Evolutionary conservation across 1,140 invertebrate genomes (phyloP).

Genomic region (Zaprionus taronus): DNA sequence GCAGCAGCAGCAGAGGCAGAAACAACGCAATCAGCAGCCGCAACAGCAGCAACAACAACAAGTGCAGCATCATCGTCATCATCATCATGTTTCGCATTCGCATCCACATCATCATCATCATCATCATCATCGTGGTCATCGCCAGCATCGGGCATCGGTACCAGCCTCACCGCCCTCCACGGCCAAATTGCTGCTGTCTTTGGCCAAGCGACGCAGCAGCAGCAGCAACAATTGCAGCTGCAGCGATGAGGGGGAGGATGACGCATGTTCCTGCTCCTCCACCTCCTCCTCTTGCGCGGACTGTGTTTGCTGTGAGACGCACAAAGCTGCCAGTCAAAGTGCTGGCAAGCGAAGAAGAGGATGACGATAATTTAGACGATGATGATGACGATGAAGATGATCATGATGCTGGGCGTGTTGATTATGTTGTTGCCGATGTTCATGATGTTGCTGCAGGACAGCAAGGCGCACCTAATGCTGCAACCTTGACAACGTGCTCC

Average conservation of each 20-base stretch:
- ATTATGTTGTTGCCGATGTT: constrained; percentile 17
- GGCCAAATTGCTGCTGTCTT: constrained; percentile 67
- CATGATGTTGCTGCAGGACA: constrained; percentile 21
- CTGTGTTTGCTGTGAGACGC: constrained; percentile 36
- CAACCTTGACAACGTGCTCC: constrained; percentile 34
- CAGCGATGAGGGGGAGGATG: constrained; percentile 39
- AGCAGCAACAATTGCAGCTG: constrained; percentile 47
- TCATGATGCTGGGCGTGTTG: background rate
- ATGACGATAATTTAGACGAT: constrained; percentile 1
- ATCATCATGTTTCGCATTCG: constrained; percentile 9
- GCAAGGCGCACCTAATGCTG: constrained; percentile 14
- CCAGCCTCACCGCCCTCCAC: constrained; percentile 59
- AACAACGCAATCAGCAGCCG: constrained; percentile 24
- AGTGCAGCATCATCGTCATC: constrained; percentile 12
- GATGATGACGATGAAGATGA: constrained; percentile 15
- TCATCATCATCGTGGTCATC: constrained; percentile 8
- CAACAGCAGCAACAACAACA: constrained; percentile 15
- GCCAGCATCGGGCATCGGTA: constrained; percentile 11
- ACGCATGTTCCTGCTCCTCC: constrained; percentile 46
- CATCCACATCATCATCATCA: constrained; percentile 24
- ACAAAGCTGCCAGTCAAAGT: constrained; percentile 37
- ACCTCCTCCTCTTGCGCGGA: constrained; percentile 41
- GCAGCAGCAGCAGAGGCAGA: constrained; percentile 47
- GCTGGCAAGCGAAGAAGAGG: constrained; percentile 12
- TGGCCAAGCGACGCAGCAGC: constrained; percentile 51